These are phyloP conservation scores for Bovichtus diacanthus DNA, from an alignment of 2,797 vertebrate species.

Conservation along the genomic window DNA sequence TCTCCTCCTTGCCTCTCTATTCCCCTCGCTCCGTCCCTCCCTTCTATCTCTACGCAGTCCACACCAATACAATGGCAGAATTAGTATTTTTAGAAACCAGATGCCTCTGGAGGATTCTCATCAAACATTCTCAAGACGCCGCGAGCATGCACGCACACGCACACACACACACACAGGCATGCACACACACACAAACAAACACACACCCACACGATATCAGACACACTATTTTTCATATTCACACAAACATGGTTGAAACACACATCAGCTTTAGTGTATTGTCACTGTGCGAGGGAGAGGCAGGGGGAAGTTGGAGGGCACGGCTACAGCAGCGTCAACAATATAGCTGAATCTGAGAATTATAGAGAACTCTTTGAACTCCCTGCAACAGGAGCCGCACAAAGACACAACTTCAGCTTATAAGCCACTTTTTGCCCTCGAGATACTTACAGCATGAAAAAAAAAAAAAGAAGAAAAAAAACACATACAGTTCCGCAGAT, in stretches of 20 bases:
- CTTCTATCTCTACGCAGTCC: conserved; percentile 50
- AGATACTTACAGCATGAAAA: conserved; percentile 53
- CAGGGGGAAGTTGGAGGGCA: conserved; percentile 45
- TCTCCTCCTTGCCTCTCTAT: conserved; percentile 25
- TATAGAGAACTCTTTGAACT: conserved; percentile 71
- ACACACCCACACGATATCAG: conserved; percentile 35
- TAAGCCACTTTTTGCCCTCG: conserved; percentile 57
- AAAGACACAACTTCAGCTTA: conserved; percentile 57
- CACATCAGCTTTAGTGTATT: conserved; percentile 35
- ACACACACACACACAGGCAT: too few species aligned
- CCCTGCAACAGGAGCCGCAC: conserved; percentile 60
- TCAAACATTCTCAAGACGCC: conserved; percentile 69
- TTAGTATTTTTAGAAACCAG: conserved; percentile 78
- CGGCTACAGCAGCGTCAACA: conserved; percentile 17
- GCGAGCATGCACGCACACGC: conserved; percentile 5
- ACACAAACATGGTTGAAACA: conserved; percentile 22
- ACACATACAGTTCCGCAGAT: conserved; percentile 22
- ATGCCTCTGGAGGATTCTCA: conserved; percentile 75
- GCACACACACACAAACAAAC: conserved; percentile 17
- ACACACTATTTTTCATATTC: conserved; percentile 43
- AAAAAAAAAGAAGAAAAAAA: too few species aligned
- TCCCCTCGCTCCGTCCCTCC: conserved; percentile 12
- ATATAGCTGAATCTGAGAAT: conserved; percentile 67
- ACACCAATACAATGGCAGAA: conserved; percentile 68
- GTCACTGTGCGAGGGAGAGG: conserved; percentile 35